Base-by-base conservation (phyloP, 2,888 invertebrate species). In the Danaus chrysippus region DNA sequence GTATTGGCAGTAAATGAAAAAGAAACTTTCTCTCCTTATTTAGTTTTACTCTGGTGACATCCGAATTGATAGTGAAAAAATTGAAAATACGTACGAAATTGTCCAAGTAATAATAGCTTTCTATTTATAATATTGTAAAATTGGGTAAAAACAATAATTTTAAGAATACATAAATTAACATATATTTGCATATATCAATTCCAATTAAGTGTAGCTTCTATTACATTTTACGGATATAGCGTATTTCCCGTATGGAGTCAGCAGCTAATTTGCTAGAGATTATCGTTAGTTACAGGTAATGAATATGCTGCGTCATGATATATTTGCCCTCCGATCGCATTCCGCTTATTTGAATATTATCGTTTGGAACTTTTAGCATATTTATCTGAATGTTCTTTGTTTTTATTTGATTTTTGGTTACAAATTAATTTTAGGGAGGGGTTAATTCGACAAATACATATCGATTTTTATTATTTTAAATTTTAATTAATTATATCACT, bases 201-300 rank as follows among this genome's bases (percentile, higher is more conserved):
- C 6, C 17, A 15, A 49, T 49, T 8, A 15, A 49, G 15, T 46
- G 23, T 23, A n/a, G 3, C 13, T 13, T 41, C 13, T 42, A 15
- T 23, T 8, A 17, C 10, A 56, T 54, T 52, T 59, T 56, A 44
- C 65, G 68, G 69, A 64, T 69, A 63, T 59, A 54, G 66, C 61
- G 65, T 56, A 70, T 71, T 69, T 67, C 65, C 68, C 52, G 59
- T 66, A 66, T 68, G 66, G 67, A 65, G 67, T 64, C 62, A 65
- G 71, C 62, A 66, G 66, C 71, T 76, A 74, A 76, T 76, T 75
- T 74, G 70, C 72, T 70, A 71, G 66, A 72, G 73, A 74, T 76
- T 76, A 76, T 71, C 73, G 65, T 64, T 67, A 72, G 69, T 70
- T 67, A 56, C 62, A 66, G 69, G 71, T 71, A 72, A 72, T 72